These are phyloP conservation scores for Rhinophrynus dorsalis DNA, from an alignment of 2,797 vertebrate species.

Conservation along the genomic window DNA sequence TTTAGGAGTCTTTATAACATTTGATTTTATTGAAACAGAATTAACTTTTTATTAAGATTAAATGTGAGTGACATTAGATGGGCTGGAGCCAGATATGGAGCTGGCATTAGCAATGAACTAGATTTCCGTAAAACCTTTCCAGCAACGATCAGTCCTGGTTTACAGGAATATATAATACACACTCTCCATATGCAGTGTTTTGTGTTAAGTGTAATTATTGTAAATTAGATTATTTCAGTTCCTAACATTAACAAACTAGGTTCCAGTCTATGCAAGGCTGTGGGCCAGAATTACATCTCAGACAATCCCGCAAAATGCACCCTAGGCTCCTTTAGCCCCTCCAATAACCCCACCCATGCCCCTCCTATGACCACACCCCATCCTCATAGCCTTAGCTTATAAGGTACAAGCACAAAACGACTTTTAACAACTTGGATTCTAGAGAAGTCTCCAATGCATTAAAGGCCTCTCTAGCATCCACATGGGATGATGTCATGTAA, in stretches of 20 bases:
- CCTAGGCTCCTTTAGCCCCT: too few relatives aligned
- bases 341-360: too few relatives aligned
- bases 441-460: too few relatives aligned
- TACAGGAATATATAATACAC: slow-evolving; percentile 32
- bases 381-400: too few relatives aligned
- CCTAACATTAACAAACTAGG: slow-evolving; percentile 14
- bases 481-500: too few relatives aligned
- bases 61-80: slow-evolving; percentile 47
- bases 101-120: slow-evolving; percentile 32
- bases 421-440: too few relatives aligned
- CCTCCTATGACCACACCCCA: too few relatives aligned
- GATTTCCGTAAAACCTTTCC: slow-evolving; percentile 38
- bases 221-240: slow-evolving; percentile 35
- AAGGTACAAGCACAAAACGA: too few relatives aligned
- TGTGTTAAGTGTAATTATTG: slow-evolving; percentile 13
- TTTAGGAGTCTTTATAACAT: slow-evolving; percentile 48
- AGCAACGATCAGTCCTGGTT: slow-evolving; percentile 41
- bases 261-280: background rate
- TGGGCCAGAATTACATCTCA: too few relatives aligned
- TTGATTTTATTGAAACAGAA: slow-evolving; percentile 49
- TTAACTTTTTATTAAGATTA: slow-evolving; percentile 52
- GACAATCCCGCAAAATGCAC: too few relatives aligned
- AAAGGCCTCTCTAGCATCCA: too few relatives aligned
- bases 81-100: slow-evolving; percentile 30
- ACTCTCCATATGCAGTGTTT: slow-evolving; percentile 19